phyloP scores from a whole-genome alignment of 2,113 vertebrate species.

The Chionodraco myersi region DNA sequence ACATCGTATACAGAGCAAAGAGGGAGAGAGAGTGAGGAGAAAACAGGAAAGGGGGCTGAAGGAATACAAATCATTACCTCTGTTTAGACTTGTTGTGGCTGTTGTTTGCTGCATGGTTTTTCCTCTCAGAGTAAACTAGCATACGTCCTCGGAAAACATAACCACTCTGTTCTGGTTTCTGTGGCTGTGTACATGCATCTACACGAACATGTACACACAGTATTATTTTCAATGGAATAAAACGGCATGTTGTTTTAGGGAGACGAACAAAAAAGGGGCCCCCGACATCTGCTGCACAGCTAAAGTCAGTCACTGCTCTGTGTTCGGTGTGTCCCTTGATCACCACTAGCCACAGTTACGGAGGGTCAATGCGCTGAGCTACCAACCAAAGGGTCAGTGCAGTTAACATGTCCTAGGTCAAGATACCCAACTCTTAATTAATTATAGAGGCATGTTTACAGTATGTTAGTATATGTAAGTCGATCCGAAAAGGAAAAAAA shows the following conservation, averaged over 20 bases:
- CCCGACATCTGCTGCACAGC: neutral
- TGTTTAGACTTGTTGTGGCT: conserved; percentile 53
- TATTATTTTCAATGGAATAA: conserved; percentile 1
- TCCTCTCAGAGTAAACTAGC: conserved; percentile 45
- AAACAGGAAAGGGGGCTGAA: neutral
- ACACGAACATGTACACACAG: neutral
- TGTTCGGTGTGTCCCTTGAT: neutral
- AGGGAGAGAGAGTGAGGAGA: conserved; percentile 5
- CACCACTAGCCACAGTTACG: neutral
- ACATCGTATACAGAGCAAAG: conserved; percentile 23
- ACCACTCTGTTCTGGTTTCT: conserved; percentile 38
- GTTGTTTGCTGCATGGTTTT: conserved; percentile 61
- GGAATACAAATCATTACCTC: conserved; percentile 42
- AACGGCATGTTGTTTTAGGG: conserved; percentile 16
- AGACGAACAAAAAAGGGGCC: neutral
- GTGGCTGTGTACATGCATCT: conserved; percentile 21
- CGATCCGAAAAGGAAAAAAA: too few relatives aligned
- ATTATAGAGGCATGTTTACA: too few relatives aligned
- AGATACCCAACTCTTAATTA: too few relatives aligned
- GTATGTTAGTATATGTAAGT: too few relatives aligned
- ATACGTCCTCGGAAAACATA: conserved; percentile 61
- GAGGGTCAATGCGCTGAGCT: too few relatives aligned
- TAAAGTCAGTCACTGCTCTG: neutral
- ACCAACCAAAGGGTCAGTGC: too few relatives aligned
- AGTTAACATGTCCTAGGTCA: too few relatives aligned